These are phyloP conservation scores for Actinernus sp. DNA, from an alignment of 92 coral and sea anemone genomes.

Conservation along the genomic window DNA sequence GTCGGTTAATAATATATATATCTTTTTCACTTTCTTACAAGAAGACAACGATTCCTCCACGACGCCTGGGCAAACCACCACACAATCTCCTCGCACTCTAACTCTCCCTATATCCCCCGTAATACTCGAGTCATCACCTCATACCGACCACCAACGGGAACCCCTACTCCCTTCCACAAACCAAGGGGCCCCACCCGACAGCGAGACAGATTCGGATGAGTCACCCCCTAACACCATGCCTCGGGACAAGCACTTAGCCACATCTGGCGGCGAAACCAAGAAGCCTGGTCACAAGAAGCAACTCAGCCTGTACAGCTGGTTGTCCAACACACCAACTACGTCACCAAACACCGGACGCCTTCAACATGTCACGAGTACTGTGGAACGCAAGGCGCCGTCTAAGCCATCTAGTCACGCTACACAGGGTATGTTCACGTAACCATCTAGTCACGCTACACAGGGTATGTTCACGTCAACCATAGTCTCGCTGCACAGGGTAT, in stretches of 20 bases:
- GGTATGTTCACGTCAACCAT: too few species aligned
- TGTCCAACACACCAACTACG: slow-evolving; percentile 90
- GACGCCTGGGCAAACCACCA: too few species aligned
- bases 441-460: too few species aligned
- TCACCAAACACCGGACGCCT: slow-evolving; percentile 78
- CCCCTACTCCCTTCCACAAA: slow-evolving; percentile 14
- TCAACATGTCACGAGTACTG: slow-evolving; percentile 4
- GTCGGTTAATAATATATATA: too few species aligned
- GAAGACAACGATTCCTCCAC: not conserved
- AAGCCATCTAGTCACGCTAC: slow-evolving; percentile 10
- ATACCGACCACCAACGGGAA: slow-evolving; percentile 9
- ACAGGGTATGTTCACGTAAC: not conserved
- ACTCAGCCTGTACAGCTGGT: slow-evolving; percentile 91
- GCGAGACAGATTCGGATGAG: slow-evolving; percentile 62
- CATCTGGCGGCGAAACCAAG: slow-evolving; percentile 17
- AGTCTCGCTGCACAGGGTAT: too few species aligned
- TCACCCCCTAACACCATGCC: slow-evolving; percentile 51
- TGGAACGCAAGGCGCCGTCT: slow-evolving; percentile 10
- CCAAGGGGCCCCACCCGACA: slow-evolving; percentile 7
- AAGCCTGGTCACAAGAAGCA: slow-evolving; percentile 80
- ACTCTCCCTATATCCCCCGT: slow-evolving; percentile 10
- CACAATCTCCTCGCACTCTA: not conserved
- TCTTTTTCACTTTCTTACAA: too few species aligned
- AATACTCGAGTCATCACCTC: slow-evolving; percentile 4
- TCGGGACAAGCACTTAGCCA: not conserved